Base-by-base conservation (phyloP, 2,113 vertebrate species). In the Boulengeromyrus knoepffleri region DNA sequence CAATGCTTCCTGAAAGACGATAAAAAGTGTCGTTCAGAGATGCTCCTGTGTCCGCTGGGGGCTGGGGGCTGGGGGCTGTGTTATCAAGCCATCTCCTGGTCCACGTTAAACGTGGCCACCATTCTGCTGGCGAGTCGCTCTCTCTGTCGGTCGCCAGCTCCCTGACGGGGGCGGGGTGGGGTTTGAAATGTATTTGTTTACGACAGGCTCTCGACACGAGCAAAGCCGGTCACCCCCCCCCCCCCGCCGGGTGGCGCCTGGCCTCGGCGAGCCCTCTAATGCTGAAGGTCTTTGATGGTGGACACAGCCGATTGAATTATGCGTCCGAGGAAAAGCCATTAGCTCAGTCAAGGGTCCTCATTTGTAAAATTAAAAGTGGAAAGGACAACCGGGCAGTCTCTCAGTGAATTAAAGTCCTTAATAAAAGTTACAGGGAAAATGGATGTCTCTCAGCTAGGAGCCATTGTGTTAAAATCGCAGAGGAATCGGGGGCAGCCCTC, bases 361-460 rank as follows among this genome's bases (percentile, higher is more conserved):
- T 95, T 96, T 96, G 95, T 94, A 94, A 95, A 96, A 96, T 96
- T 95, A 95, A 96, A 96, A 96, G 94, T 96, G 95, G 96, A 96
- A 95, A 96, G 95, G 95, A 95, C 95, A 95, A 95, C 94, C 90
- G 93, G 95, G 95, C 93, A 92, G 95, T 94, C 95, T 95, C 94
- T 96, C 93, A 94, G 92, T 94, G 94, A 94, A 95, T 95, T 96
- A 94, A 95, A 93, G 92, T 93, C 62, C 93, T 91, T 92, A 92
- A 92, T 77, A 70, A 89, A 88, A 66, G 70, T 83, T 80, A 24
- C 62, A 89, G 84, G 89, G 93, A 92, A 93, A 93, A 93, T 93
- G 92, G 90, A 93, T 94, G 91, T 92, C 91, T 91, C 90, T 93
- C 89, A 70, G 83, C 92, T 92, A 93, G 92, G 92, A 91, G 91